Evolutionary conservation across 2,888 invertebrate species (phyloP).

Genomic region (Ennomos fuscantarius): DNA sequence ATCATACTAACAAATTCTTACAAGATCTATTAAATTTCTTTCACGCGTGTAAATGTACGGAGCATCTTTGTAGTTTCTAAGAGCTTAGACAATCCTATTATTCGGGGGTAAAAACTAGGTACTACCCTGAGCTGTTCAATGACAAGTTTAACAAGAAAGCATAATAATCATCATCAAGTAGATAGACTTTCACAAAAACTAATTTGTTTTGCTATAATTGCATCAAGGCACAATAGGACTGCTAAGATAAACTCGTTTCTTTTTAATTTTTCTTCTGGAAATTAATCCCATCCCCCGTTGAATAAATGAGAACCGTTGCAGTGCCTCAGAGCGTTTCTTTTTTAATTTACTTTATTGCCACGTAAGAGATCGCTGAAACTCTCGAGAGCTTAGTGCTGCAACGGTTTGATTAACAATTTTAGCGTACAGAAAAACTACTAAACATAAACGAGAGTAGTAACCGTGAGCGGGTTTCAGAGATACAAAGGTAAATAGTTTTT

Average conservation of each 20-base stretch:
- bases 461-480: neutral
- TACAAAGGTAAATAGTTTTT: too few species aligned
- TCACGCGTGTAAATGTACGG: too few species aligned
- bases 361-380: slow-evolving; percentile 53
- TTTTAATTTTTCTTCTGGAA: slow-evolving; percentile 75
- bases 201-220: slow-evolving; percentile 69
- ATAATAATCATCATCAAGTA: too few species aligned
- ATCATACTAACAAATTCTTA: too few species aligned
- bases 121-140: too few species aligned
- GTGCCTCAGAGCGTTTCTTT: slow-evolving; percentile 37
- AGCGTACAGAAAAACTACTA: slow-evolving; percentile 5
- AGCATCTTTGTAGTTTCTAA: too few species aligned
- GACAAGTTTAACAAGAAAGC: too few species aligned
- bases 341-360: slow-evolving; percentile 57
- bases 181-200: slow-evolving; percentile 38
- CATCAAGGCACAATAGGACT: slow-evolving; percentile 49
- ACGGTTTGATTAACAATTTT: slow-evolving; percentile 54
- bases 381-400: slow-evolving; percentile 45
- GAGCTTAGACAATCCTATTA: too few species aligned
- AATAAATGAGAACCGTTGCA: slow-evolving; percentile 61
- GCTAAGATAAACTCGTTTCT: slow-evolving; percentile 72
- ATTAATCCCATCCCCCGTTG: slow-evolving; percentile 72
- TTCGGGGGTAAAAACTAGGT: too few species aligned
- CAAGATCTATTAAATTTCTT: too few species aligned
- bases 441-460: neutral